A percentile compares a stretch with the other conserved stretches of the same genome.
Conservation (phyloP, 2,888 invertebrate species). For the Aricia artaxerxes region DNA sequence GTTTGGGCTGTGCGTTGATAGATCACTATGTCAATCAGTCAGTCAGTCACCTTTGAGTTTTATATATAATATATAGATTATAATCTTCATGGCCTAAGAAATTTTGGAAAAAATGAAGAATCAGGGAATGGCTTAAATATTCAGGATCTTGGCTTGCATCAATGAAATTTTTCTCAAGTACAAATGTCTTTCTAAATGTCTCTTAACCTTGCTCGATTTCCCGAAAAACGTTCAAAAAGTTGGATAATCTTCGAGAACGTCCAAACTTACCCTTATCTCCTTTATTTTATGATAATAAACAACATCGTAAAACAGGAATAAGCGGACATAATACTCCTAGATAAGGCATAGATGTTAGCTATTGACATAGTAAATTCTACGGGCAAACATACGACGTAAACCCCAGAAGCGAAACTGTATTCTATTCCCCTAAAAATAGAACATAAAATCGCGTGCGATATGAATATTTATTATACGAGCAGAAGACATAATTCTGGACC, state of each 20-base stretch:
- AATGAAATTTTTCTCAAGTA: not conserved
- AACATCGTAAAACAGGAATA: slow-evolving; percentile 17
- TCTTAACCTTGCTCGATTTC: not conserved
- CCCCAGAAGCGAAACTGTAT: not conserved
- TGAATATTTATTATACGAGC: slow-evolving; percentile 17
- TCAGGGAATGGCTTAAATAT: not conserved
- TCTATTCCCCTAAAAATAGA: not conserved
- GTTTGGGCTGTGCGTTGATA: no score
- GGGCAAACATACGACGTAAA: not conserved
- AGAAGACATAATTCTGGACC: slow-evolving; percentile 17
- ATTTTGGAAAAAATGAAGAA: not conserved
- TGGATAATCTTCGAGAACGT: not conserved
- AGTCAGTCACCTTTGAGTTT: no score
- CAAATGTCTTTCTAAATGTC: not conserved
- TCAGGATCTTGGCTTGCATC: not conserved
- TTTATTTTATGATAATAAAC: slow-evolving; percentile 3
- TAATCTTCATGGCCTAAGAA: not conserved
- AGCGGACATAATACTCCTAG: slow-evolving; percentile 11
- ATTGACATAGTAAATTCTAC: slow-evolving; percentile 17
- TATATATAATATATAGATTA: no score
- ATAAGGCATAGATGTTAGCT: slow-evolving; percentile 16
- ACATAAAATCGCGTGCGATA: slow-evolving; percentile 14
- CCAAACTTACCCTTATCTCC: not conserved
- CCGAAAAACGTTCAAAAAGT: not conserved
- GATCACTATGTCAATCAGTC: no score